Conservation (phyloP, 2,113 vertebrate genomes). For the Pogona vitticeps region DNA sequence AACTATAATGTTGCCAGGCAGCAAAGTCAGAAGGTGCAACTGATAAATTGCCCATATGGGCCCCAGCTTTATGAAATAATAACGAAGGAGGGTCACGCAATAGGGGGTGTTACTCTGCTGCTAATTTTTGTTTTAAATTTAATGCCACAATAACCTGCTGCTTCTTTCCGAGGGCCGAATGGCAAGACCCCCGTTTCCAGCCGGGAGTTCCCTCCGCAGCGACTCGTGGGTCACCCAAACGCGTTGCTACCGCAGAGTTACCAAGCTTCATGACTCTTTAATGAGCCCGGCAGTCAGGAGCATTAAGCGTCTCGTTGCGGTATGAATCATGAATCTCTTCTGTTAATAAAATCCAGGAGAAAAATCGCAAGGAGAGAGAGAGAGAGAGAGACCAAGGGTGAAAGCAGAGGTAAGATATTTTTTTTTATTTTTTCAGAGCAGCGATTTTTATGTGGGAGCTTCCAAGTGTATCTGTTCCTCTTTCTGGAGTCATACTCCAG, state of each 20-base stretch:
- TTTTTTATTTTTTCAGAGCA: neutral
- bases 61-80: conserved; percentile 46
- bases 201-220: neutral
- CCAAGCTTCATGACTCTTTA: neutral
- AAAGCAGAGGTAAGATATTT: neutral
- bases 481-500: neutral
- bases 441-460: no score
- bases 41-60: neutral
- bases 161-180: accelerated
- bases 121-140: conserved; percentile 35
- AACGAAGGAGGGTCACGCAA: neutral
- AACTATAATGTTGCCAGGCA: neutral
- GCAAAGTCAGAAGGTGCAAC: neutral
- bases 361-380: no score
- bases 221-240: neutral
- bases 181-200: neutral
- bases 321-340: neutral
- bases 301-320: neutral
- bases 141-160: neutral
- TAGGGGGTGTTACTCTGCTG: neutral
- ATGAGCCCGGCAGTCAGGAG: neutral
- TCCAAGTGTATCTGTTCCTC: neutral
- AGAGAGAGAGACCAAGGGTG: neutral
- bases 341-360: neutral
- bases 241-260: neutral